Evolutionary conservation across 2,113 vertebrate species (phyloP).

Genomic region (Leucoraja erinaceus): DNA sequence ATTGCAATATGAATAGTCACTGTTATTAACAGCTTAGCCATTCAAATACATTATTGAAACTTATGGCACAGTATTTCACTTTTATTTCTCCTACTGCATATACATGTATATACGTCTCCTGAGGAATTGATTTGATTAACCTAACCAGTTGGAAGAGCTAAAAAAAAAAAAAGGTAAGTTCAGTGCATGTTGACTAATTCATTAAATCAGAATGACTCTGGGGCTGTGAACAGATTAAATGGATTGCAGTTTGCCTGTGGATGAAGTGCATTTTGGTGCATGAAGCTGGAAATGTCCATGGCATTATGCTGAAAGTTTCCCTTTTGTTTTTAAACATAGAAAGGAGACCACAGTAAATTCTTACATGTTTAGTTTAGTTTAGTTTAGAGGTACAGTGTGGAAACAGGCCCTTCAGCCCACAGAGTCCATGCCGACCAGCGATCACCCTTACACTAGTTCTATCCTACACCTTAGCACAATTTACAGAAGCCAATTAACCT

Average conservation of each 20-base stretch:
- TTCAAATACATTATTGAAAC: not conserved
- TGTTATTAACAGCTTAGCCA: not conserved
- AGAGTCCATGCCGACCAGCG: too few relatives aligned
- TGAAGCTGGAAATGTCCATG: not conserved
- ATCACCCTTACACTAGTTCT: too few relatives aligned
- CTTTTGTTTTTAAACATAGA: not conserved
- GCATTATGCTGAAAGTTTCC: not conserved
- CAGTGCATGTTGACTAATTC: not conserved
- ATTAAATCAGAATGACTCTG: not conserved
- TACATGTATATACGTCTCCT: not conserved
- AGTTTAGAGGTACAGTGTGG: too few relatives aligned
- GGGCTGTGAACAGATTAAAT: not conserved
- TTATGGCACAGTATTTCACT: not conserved
- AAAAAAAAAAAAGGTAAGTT: not conserved
- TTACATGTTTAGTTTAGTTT: too few relatives aligned
- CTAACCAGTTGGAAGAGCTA: too few relatives aligned
- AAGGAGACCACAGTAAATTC: not conserved
- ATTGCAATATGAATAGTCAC: conserved; percentile 4
- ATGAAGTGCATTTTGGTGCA: not conserved
- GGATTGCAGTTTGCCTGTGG: not conserved
- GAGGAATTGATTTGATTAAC: not conserved
- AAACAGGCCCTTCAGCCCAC: too few relatives aligned
- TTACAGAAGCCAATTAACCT: too few relatives aligned
- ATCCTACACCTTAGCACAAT: too few relatives aligned
- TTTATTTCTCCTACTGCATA: conserved; percentile 1